Evolutionary conservation across 1,140 invertebrate genomes (phyloP).

Genomic region (Tenebrio molitor): DNA sequence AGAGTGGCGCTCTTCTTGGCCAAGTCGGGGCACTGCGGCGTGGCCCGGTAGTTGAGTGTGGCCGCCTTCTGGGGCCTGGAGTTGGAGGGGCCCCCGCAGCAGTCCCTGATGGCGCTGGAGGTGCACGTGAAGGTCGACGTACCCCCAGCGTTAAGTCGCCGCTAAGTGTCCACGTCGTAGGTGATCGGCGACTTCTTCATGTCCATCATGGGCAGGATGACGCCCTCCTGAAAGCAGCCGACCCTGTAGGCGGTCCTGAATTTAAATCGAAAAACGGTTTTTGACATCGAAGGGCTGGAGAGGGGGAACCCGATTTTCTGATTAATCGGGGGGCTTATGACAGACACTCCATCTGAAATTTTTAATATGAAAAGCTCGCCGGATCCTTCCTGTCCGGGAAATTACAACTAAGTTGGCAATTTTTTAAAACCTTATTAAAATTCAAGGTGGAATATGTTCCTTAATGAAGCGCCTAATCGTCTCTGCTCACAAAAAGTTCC

Average conservation of each 20-base stretch:
- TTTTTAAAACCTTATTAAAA: conserved; percentile 39
- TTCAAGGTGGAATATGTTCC: conserved; percentile 18
- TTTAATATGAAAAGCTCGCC: conserved; percentile 26
- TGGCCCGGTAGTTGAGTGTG: conserved; percentile 61
- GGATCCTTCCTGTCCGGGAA: not conserved
- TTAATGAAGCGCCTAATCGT: conserved; percentile 20
- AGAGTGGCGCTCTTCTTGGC: conserved; percentile 57
- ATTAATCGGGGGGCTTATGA: conserved; percentile 28
- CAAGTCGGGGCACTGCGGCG: conserved; percentile 58
- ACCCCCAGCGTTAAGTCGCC: conserved; percentile 59
- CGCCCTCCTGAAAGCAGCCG: conserved; percentile 67
- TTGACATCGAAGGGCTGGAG: too few species aligned
- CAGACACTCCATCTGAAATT: conserved; percentile 16
- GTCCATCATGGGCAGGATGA: conserved; percentile 71
- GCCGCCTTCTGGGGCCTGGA: conserved; percentile 54
- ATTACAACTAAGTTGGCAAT: conserved; percentile 4
- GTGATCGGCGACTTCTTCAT: conserved; percentile 69
- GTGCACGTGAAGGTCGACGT: conserved; percentile 60
- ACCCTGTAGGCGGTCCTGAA: not conserved
- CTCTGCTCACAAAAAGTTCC: not conserved
- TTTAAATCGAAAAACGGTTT: too few species aligned
- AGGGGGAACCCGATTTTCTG: too few species aligned
- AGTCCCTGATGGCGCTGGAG: conserved; percentile 62
- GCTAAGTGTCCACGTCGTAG: conserved; percentile 69
- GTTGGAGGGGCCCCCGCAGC: conserved; percentile 64